Conservation (phyloP, 2,888 invertebrate genomes). For the Poecilus cupreus region DNA sequence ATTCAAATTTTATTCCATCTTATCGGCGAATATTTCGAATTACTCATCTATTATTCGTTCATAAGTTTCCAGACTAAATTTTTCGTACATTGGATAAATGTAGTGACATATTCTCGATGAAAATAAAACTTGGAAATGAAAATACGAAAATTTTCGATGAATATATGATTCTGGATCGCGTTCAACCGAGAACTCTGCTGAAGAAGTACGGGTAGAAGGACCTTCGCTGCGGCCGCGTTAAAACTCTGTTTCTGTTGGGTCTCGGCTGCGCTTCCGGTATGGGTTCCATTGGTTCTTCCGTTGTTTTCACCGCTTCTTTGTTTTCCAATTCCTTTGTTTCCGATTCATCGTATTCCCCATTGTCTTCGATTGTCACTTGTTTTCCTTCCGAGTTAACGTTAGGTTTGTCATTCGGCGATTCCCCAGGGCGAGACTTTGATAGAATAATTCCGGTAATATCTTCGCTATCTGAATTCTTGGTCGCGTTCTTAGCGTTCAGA, state of each 20-base stretch:
- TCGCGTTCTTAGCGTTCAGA: conserved; percentile 70
- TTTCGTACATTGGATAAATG: conserved; percentile 1
- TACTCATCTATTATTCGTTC: conserved; percentile 35
- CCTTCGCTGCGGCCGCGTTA: conserved; percentile 73
- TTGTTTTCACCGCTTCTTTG: conserved; percentile 61
- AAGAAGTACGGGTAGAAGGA: conserved; percentile 76
- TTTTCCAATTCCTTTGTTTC: conserved; percentile 58
- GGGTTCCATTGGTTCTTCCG: conserved; percentile 65
- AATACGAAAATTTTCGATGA: conserved; percentile 1
- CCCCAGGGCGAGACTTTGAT: conserved; percentile 6
- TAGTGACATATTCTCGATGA: conserved; percentile 6
- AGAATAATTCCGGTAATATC: conserved; percentile 51
- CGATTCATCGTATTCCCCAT: conserved; percentile 62
- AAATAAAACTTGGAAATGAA: background rate
- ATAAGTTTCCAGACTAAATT: conserved; percentile 29
- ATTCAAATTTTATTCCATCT: conserved; percentile 34
- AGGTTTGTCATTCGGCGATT: conserved; percentile 50
- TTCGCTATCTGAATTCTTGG: conserved; percentile 58
- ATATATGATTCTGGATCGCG: background rate
- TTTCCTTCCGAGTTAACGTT: conserved; percentile 56
- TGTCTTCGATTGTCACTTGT: conserved; percentile 61
- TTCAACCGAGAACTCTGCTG: conserved; percentile 75
- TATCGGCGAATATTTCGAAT: conserved; percentile 41
- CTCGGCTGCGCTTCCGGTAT: conserved; percentile 69
- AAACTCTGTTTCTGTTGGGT: conserved; percentile 73